A percentile compares a stretch with the other conserved stretches of the same genome.
These are phyloP conservation scores for Hoplostethus mediterraneus DNA, from an alignment of 2,797 vertebrate genomes.

Conservation along the genomic window DNA sequence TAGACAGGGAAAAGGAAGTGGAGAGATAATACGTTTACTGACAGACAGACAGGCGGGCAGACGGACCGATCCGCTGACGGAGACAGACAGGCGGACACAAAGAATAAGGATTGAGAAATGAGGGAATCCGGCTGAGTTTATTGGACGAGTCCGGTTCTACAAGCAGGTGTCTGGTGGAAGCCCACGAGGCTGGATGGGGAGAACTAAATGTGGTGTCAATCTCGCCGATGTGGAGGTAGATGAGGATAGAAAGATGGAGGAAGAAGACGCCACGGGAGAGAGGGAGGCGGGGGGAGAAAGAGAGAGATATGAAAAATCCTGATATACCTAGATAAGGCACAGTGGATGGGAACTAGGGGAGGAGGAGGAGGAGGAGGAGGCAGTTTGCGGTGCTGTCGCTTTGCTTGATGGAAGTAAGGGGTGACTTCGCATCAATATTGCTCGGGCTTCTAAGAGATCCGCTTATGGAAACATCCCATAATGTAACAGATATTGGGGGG, in stretches of 20 bases:
- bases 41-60: slow-evolving; percentile 66
- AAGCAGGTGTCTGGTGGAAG: slow-evolving; percentile 40
- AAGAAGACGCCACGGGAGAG: slow-evolving; percentile 56
- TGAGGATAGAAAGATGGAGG: slow-evolving; percentile 61
- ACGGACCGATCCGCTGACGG: slow-evolving; percentile 39
- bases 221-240: slow-evolving; percentile 67
- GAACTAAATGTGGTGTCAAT: slow-evolving; percentile 67
- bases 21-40: slow-evolving; percentile 78
- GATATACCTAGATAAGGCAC: slow-evolving; percentile 56
- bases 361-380: slow-evolving; percentile 47
- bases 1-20: slow-evolving; percentile 78
- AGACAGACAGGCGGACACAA: slow-evolving; percentile 66
- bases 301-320: slow-evolving; percentile 64
- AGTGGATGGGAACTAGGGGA: slow-evolving; percentile 50
- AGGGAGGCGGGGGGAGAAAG: slow-evolving; percentile 37
- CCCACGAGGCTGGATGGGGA: slow-evolving; percentile 47
- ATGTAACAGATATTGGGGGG: slow-evolving; percentile 72
- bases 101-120: slow-evolving; percentile 47
- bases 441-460: slow-evolving; percentile 65
- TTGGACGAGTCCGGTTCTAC: slow-evolving; percentile 62
- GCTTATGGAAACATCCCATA: slow-evolving; percentile 75
- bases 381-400: slow-evolving; percentile 66
- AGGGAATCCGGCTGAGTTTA: slow-evolving; percentile 64
- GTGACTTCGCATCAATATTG: slow-evolving; percentile 76
- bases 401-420: slow-evolving; percentile 69